phyloP scores from a whole-genome alignment of 2,113 vertebrate genomes.

The Orcinus orca region DNA sequence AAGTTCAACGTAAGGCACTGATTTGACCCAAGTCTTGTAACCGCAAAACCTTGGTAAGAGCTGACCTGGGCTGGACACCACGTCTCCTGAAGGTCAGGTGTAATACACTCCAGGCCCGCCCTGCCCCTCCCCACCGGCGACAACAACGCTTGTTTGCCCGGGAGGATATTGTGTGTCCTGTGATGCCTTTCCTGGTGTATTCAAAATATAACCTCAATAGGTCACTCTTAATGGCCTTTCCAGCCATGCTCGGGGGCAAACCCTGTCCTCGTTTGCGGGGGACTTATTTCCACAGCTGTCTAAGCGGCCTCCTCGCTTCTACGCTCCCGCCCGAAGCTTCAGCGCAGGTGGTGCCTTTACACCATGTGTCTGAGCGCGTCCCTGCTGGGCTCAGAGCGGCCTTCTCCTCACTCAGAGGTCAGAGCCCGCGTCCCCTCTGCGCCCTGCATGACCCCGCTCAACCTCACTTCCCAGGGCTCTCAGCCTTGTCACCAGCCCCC shows the following conservation, averaged over 20 bases:
- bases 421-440: background rate
- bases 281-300: background rate
- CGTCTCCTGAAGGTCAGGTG: background rate
- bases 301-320: background rate
- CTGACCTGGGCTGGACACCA: background rate
- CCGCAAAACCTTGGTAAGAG: background rate
- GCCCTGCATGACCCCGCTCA: no score
- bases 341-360: background rate
- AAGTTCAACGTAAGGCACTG: background rate
- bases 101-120: background rate
- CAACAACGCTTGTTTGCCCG: background rate
- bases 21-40: background rate
- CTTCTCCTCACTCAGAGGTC: background rate
- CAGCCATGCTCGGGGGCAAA: background rate
- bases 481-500: background rate
- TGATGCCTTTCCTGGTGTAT: background rate
- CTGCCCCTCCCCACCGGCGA: background rate
- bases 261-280: background rate
- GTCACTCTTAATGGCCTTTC: background rate
- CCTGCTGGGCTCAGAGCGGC: no score
- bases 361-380: background rate
- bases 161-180: background rate
- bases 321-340: background rate
- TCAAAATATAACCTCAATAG: background rate
- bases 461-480: background rate